phyloP scores from a whole-genome alignment of 1,140 invertebrate genomes.

The Cataglyphis hispanica region DNA sequence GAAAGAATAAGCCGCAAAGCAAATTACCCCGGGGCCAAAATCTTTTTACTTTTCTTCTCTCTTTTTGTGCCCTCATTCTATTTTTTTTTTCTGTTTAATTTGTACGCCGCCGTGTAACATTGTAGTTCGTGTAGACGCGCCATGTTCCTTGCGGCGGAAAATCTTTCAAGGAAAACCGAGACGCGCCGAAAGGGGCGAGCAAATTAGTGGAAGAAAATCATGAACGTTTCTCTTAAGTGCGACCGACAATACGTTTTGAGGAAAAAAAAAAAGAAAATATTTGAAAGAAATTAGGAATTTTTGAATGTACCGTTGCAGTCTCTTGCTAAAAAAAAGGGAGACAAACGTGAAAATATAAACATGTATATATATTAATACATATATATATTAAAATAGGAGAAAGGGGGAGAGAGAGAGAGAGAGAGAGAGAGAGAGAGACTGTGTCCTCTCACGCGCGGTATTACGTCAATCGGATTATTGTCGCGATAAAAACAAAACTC shows the following conservation, averaged over 20 bases:
- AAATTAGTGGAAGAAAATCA: conserved; percentile 69
- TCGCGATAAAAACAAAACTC: conserved; percentile 60
- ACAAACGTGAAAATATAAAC: conserved; percentile 2
- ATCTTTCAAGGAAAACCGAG: conserved; percentile 71
- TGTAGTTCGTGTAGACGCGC: conserved; percentile 51
- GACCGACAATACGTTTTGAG: conserved; percentile 11
- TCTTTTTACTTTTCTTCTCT: conserved; percentile 59
- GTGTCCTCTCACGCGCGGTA: conserved; percentile 44
- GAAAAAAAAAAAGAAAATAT: background rate
- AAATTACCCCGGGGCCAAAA: conserved; percentile 62
- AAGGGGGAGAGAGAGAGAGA: background rate
- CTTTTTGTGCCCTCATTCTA: conserved; percentile 20
- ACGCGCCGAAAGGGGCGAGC: conserved; percentile 24
- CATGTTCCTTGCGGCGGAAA: conserved; percentile 67
- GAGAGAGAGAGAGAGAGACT: background rate
- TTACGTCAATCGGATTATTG: conserved; percentile 63
- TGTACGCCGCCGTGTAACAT: conserved; percentile 62
- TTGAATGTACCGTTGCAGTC: background rate
- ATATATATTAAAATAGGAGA: conserved; percentile 31
- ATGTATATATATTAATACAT: too few relatives aligned
- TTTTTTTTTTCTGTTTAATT: conserved; percentile 70
- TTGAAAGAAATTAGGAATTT: conserved; percentile 8
- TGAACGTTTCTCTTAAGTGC: conserved; percentile 59
- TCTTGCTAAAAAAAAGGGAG: background rate
- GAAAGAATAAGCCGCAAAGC: conserved; percentile 46